Evolutionary conservation across 2,888 invertebrate genomes (phyloP).

Genomic region (Sinohyriopsis cumingii): DNA sequence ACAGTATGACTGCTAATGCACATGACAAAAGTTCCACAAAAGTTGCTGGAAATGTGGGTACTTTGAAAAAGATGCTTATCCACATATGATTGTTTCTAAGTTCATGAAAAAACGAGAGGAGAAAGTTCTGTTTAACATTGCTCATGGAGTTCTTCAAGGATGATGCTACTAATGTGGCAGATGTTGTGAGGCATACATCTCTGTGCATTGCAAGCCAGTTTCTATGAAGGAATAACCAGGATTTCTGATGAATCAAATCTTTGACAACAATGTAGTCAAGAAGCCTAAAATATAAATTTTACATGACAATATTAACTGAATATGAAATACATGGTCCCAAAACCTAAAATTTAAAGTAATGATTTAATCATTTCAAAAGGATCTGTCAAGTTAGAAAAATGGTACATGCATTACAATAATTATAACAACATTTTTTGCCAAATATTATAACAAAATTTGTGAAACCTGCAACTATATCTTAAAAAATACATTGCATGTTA

Average conservation of each 20-base stretch:
- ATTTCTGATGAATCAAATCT: slow-evolving; percentile 40
- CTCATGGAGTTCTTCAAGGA: slow-evolving; percentile 15
- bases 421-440: too few species aligned
- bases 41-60: slow-evolving; percentile 36
- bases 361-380: too few species aligned
- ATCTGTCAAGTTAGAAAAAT: too few species aligned
- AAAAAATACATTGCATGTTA: too few species aligned
- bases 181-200: slow-evolving; percentile 27
- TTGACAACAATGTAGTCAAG: slow-evolving; percentile 43
- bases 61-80: slow-evolving; percentile 61
- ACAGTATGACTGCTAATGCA: slow-evolving; percentile 51
- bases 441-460: too few species aligned
- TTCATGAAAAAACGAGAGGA: slow-evolving; percentile 26
- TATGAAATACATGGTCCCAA: too few species aligned
- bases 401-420: too few species aligned
- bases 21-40: slow-evolving; percentile 60
- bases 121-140: slow-evolving; percentile 22
- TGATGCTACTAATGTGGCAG: slow-evolving; percentile 26
- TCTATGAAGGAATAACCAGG: slow-evolving; percentile 49
- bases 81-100: slow-evolving; percentile 60
- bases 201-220: slow-evolving; percentile 47
- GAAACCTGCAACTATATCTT: too few species aligned
- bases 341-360: too few species aligned
- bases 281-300: slow-evolving; percentile 35
- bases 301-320: too few species aligned